phyloP scores from a whole-genome alignment of 2,113 vertebrate species.

The Leiothrix lutea region DNA sequence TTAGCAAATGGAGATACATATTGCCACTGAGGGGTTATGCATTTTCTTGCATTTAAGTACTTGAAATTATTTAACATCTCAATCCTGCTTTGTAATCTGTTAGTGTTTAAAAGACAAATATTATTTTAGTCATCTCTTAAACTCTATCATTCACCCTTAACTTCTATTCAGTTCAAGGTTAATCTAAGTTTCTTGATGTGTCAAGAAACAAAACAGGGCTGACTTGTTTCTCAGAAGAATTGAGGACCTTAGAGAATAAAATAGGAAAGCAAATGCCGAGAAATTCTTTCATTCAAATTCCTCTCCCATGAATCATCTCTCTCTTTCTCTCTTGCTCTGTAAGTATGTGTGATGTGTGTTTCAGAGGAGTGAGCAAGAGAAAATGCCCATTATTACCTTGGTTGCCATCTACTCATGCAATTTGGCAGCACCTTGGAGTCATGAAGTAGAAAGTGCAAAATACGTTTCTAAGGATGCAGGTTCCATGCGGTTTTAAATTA shows the following conservation, averaged over 20 bases:
- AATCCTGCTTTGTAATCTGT: neutral
- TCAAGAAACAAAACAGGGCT: neutral
- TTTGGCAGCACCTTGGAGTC: neutral
- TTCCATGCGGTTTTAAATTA: neutral
- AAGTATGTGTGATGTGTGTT: neutral
- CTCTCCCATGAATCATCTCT: neutral
- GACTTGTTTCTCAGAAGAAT: neutral
- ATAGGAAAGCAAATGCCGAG: neutral
- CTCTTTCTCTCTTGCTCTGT: neutral
- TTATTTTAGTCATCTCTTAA: neutral
- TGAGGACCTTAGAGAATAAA: neutral
- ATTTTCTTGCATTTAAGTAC: neutral
- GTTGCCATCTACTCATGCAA: neutral
- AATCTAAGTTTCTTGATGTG: neutral
- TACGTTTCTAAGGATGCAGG: neutral
- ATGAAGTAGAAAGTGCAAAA: neutral
- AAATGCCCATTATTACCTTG: neutral
- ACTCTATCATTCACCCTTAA: neutral
- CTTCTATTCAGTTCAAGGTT: neutral
- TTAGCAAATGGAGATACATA: neutral
- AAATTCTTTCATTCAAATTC: neutral
- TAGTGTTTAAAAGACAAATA: neutral
- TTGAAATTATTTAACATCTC: neutral
- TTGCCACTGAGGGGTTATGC: neutral
- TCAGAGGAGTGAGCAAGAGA: neutral